Evolutionary conservation across 2,888 invertebrate genomes (phyloP).

Genomic region (Amphipyra tragopoginis): DNA sequence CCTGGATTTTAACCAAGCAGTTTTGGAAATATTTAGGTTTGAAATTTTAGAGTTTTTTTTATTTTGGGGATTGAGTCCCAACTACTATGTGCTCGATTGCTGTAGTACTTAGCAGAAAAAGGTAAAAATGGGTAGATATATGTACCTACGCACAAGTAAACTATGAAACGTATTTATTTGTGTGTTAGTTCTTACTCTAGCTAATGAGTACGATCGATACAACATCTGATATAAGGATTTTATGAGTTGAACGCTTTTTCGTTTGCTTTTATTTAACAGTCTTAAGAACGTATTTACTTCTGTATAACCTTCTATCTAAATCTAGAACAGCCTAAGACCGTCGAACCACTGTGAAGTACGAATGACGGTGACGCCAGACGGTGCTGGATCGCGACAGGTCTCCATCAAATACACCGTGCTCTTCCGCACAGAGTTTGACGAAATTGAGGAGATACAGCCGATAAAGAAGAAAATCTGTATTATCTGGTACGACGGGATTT

Average conservation of each 20-base stretch:
- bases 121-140: too few relatives aligned
- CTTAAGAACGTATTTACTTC: neutral
- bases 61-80: too few relatives aligned
- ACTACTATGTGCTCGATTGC: too few relatives aligned
- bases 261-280: neutral
- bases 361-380: constrained; percentile 75
- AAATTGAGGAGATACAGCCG: constrained; percentile 81
- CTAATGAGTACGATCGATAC: too few relatives aligned
- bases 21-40: too few relatives aligned
- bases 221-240: too few relatives aligned
- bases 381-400: constrained; percentile 80
- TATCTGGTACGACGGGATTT: constrained; percentile 86
- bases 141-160: too few relatives aligned
- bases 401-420: constrained; percentile 79
- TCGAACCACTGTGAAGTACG: constrained; percentile 76
- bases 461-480: constrained; percentile 76
- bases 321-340: constrained; percentile 82
- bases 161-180: too few relatives aligned
- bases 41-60: too few relatives aligned
- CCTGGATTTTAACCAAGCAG: too few relatives aligned
- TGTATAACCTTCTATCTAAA: constrained; percentile 4
- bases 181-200: too few relatives aligned
- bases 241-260: neutral
- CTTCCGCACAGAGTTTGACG: constrained; percentile 78
- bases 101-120: too few relatives aligned